Conservation (phyloP, 2,797 vertebrate species). For the Lepilemur septentrionalis region DNA sequence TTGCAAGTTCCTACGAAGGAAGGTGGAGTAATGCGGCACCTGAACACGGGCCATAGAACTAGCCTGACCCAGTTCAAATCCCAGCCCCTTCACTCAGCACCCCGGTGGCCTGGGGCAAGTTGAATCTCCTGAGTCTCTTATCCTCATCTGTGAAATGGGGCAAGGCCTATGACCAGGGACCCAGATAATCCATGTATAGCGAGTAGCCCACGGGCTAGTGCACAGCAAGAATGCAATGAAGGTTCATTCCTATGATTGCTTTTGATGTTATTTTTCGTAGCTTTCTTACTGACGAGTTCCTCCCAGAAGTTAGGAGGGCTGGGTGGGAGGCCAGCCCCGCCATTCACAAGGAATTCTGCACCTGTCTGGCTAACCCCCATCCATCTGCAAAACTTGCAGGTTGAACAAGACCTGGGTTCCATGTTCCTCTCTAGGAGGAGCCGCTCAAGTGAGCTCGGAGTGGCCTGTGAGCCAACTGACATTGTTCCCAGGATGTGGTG, state of each 20-base stretch:
- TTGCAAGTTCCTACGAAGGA: slow-evolving; percentile 54
- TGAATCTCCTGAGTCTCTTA: neutral
- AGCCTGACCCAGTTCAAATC: neutral
- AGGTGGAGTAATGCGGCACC: accelerated
- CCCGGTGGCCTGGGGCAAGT: neutral
- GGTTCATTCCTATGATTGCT: neutral
- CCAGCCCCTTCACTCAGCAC: neutral
- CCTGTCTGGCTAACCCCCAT: neutral
- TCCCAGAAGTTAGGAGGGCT: neutral
- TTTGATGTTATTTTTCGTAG: neutral
- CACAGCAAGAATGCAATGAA: accelerated
- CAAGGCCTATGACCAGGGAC: neutral
- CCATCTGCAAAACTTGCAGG: neutral
- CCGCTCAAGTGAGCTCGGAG: neutral
- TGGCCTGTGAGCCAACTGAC: neutral
- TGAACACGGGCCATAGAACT: neutral
- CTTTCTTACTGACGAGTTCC: neutral
- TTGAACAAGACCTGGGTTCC: neutral
- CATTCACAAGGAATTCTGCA: neutral
- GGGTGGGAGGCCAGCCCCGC: accelerated
- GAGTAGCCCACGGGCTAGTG: accelerated
- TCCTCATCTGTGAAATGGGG: neutral
- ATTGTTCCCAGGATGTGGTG: neutral
- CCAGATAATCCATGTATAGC: neutral
- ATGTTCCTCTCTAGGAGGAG: neutral